Base-by-base conservation (phyloP, 2,888 invertebrate species). In the Neuroscelio doddi region DNA sequence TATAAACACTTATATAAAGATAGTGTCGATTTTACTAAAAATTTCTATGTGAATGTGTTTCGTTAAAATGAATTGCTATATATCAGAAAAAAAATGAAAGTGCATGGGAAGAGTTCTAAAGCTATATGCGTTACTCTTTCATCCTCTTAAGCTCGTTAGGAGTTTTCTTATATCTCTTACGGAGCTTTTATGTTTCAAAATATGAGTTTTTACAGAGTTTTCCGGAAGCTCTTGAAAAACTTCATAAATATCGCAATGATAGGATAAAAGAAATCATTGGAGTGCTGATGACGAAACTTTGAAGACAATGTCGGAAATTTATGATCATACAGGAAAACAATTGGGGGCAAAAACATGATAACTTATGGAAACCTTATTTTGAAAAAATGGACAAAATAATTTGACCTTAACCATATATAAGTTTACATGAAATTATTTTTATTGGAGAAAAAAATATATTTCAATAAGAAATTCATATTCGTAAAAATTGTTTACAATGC, bases 121-220 rank as follows among this genome's bases (percentile, higher is more conserved):
- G 24, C 41, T 41, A 9, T 24, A 24, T 12, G 24, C 41, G n/a
- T n/a, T 17, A 39, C 17, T 39, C 39, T 10, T 39, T 39, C 24
- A 21, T 24, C 41, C 41, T 41, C 41, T 41, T 41, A 41, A 41
- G 41, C 24, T 41, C 21, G 41, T 41, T 41, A 41, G 24, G 24
- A 41, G 41, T 24, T 41, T 41, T 41, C 41, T 21, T 41, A 21
- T 41, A 41, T 24, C 41, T 21, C 41, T 21, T 24, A 24, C 26
- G 41, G 24, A 41, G 41, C 24, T 41, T 41, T 41, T 41, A 41
- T 24, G 41, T 24, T 24, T 41, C 41, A 24, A 41, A 41, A 41
- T 41, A 24, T 41, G 21, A 41, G 24, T 41, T 41, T 12, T 10
- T 21, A 39, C 16, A 5, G 39, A 39, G 39, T 41, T 41, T 41